Conservation (phyloP, 2,888 invertebrate genomes). For the Ptychoptera contaminata region DNA sequence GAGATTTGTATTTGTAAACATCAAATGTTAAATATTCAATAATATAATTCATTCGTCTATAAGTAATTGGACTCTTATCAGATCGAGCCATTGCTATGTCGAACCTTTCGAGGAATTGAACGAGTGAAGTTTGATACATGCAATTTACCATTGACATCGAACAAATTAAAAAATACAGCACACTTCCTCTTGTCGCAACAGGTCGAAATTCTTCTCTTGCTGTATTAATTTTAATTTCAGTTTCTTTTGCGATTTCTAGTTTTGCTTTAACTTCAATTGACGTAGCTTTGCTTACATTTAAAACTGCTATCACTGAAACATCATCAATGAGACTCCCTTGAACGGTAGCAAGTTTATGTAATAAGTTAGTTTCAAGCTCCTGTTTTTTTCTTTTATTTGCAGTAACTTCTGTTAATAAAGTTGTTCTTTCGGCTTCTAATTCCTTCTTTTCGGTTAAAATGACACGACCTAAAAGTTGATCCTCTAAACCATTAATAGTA, state of each 20-base stretch:
- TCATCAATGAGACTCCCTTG: conserved; percentile 70
- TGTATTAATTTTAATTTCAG: conserved; percentile 58
- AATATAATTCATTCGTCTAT: conserved; percentile 46
- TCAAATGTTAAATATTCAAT: conserved; percentile 65
- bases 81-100: conserved; percentile 59
- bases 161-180: conserved; percentile 64
- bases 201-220: conserved; percentile 67
- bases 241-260: conserved; percentile 55
- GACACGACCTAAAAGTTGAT: conserved; percentile 61
- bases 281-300: conserved; percentile 57
- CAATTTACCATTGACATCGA: conserved; percentile 70
- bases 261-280: conserved; percentile 64
- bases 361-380: conserved; percentile 59
- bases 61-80: conserved; percentile 39
- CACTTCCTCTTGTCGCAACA: conserved; percentile 63
- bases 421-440: conserved; percentile 59
- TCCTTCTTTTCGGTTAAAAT: conserved; percentile 64
- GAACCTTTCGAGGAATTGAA: conserved; percentile 64
- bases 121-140: conserved; percentile 74
- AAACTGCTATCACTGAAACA: conserved; percentile 57
- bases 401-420: conserved; percentile 59
- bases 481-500: conserved; percentile 71
- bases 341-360: conserved; percentile 65
- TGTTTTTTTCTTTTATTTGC: conserved; percentile 61
- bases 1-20: conserved; percentile 54